These are phyloP conservation scores for Butastur rufipennis DNA, from an alignment of 2,113 vertebrate species.

Conservation along the genomic window DNA sequence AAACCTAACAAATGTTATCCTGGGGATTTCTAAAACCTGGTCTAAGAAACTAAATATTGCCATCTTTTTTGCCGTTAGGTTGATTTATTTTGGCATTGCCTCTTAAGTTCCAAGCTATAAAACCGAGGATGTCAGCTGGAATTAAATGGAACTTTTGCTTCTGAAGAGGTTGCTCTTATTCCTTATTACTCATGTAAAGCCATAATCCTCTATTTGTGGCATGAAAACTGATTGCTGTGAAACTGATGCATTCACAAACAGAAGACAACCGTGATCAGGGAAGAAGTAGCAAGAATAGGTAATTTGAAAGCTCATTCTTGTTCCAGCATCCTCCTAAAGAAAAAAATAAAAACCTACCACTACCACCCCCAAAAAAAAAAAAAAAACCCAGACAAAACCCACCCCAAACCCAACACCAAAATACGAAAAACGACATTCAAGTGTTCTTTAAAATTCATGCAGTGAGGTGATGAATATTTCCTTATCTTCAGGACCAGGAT, in stretches of 20 bases:
- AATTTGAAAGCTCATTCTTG: neutral
- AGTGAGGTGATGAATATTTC: neutral
- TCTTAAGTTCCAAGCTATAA: neutral
- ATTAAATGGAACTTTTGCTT: neutral
- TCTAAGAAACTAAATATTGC: neutral
- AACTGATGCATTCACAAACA: neutral
- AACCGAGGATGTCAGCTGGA: neutral
- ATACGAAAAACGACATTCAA: accelerated
- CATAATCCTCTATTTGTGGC: neutral
- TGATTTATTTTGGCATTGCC: neutral
- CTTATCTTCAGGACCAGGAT: neutral
- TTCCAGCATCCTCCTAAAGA: neutral
- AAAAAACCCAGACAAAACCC: neutral
- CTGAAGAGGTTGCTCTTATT: neutral
- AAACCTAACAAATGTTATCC: neutral
- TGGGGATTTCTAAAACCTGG: neutral
- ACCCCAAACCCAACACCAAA: neutral
- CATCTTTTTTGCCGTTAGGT: neutral
- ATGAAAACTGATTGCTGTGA: neutral
- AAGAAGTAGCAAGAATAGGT: neutral
- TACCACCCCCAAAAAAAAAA: neutral
- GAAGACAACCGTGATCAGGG: neutral
- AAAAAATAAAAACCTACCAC: accelerated
- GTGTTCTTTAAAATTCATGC: neutral
- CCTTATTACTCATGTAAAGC: constrained; percentile 25